Percentiles rank a stretch among this genome's conserved stretches.
These are phyloP conservation scores for Dipodomys stephensi DNA, from an alignment of 2,113 vertebrate species.

Conservation along the genomic window DNA sequence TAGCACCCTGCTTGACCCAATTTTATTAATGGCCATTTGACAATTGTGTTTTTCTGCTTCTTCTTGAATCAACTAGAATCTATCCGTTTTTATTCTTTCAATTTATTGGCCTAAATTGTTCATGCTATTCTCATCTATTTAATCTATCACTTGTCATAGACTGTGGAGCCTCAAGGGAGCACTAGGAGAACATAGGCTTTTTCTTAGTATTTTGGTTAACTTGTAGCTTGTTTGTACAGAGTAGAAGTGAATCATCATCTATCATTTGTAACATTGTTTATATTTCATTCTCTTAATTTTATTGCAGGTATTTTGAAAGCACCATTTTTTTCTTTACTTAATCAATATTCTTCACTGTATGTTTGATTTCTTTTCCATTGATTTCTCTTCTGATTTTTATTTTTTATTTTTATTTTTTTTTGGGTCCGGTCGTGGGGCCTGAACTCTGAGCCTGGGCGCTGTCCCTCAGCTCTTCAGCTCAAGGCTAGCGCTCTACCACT, in stretches of 20 bases:
- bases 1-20: background rate
- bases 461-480: too few species aligned
- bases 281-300: background rate
- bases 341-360: background rate
- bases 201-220: background rate
- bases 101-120: background rate
- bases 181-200: background rate
- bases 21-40: background rate
- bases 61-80: background rate
- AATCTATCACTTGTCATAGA: background rate
- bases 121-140: background rate
- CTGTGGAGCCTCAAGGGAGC: background rate
- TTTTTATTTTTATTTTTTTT: background rate
- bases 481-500: too few species aligned
- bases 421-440: background rate
- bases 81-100: background rate
- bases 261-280: slow-evolving; percentile 4
- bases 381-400: background rate
- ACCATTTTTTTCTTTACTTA: background rate
- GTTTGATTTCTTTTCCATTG: background rate
- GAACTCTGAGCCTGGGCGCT: too few species aligned
- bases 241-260: too few species aligned
- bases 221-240: background rate
- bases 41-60: background rate
- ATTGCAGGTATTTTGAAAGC: background rate